Evolutionary conservation across 2,113 vertebrate genomes (phyloP).

Genomic region (Sander vitreus): DNA sequence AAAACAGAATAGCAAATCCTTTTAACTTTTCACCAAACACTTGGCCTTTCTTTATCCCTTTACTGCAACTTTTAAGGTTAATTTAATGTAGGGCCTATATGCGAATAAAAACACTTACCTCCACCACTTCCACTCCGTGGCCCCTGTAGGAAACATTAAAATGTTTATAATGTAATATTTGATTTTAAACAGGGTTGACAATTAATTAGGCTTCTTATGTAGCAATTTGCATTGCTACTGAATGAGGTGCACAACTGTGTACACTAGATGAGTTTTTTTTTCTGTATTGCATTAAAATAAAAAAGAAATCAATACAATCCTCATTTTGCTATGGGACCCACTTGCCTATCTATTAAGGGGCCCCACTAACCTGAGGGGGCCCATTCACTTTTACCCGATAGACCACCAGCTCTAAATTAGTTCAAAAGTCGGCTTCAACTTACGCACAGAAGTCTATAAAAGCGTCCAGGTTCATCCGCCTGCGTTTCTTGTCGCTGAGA

Average conservation of each 20-base stretch:
- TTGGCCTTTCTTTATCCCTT: not conserved
- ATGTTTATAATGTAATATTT: not conserved
- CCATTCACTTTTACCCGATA: not conserved
- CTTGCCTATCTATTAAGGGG: not conserved
- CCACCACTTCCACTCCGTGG: slow-evolving; percentile 80
- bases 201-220: not conserved
- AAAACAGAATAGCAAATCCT: not conserved
- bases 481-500: slow-evolving; percentile 83
- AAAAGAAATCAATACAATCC: not conserved
- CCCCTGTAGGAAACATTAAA: slow-evolving; percentile 61
- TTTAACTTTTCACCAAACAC: not conserved
- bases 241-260: not conserved
- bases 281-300: not conserved
- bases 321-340: not conserved
- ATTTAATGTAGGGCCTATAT: not conserved
- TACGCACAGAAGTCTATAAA: slow-evolving; percentile 83
- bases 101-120: slow-evolving; percentile 71
- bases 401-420: not conserved
- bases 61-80: not conserved
- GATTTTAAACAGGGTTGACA: not conserved
- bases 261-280: not conserved
- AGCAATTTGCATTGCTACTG: not conserved
- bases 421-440: slow-evolving; percentile 29
- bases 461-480: slow-evolving; percentile 79
- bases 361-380: not conserved